A percentile compares a stretch with the other conserved stretches of the same genome.
These are phyloP conservation scores for Chrysogorgia sp. DNA, from an alignment of 92 coral and sea anemone species.

Conservation along the genomic window DNA sequence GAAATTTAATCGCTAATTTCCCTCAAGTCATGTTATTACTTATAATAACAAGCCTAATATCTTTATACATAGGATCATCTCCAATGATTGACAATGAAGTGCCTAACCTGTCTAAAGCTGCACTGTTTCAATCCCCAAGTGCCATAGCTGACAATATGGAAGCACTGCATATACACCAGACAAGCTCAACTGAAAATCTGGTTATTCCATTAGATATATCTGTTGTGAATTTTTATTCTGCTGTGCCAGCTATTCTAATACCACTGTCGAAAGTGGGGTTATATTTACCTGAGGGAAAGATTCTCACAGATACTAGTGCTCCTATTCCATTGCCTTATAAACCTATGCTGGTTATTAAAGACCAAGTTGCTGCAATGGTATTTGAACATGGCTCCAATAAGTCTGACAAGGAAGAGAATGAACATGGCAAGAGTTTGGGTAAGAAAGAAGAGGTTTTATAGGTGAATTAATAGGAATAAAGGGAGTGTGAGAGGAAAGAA, in stretches of 20 bases:
- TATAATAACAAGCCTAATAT: background rate
- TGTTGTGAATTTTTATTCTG: background rate
- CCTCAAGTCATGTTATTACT: background rate
- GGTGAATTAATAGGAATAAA: too few relatives aligned
- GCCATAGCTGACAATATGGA: conserved; percentile 11
- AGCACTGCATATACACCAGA: background rate
- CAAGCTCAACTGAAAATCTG: background rate
- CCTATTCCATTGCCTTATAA: conserved; percentile 23
- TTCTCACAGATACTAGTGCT: background rate
- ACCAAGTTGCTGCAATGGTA: conserved; percentile 28
- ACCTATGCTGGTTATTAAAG: conserved; percentile 30
- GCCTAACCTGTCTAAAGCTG: background rate
- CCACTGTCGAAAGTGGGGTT: conserved; percentile 22
- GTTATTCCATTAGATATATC: background rate
- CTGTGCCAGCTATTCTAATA: conserved; percentile 14
- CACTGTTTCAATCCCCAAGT: background rate
- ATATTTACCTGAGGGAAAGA: conserved; percentile 23
- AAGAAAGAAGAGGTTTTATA: background rate
- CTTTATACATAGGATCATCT: background rate
- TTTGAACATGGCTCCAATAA: conserved; percentile 9
- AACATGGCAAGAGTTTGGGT: background rate
- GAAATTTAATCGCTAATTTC: background rate
- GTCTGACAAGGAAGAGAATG: background rate
- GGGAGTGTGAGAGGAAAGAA: too few relatives aligned
- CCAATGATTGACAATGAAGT: background rate